Evolutionary conservation across 2,113 vertebrate genomes (phyloP).

Genomic region (Emydura subglobosa): DNA sequence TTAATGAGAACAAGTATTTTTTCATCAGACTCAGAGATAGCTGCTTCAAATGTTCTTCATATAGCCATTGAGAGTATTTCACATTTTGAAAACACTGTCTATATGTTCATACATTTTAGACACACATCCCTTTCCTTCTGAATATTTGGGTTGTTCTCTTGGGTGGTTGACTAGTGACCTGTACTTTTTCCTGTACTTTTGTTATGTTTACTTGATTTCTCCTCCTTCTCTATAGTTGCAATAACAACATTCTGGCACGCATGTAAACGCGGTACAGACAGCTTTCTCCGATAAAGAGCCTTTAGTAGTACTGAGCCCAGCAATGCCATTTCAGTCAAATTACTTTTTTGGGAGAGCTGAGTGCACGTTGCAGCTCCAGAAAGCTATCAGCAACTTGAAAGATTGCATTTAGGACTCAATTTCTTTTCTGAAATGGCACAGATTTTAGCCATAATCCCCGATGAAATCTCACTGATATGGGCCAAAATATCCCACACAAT

Average conservation of each 20-base stretch:
- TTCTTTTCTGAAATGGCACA: neutral
- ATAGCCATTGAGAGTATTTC: neutral
- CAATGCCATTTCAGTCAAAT: neutral
- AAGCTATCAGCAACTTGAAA: neutral
- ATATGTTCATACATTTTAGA: neutral
- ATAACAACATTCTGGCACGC: neutral
- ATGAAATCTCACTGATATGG: neutral
- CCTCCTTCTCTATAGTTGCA: neutral
- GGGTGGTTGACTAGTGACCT: neutral
- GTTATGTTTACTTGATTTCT: conserved; percentile 32
- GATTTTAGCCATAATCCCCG: fast-evolving
- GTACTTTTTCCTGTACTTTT: neutral
- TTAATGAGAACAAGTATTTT: neutral
- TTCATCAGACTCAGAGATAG: neutral
- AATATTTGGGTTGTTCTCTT: neutral
- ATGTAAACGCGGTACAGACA: fast-evolving
- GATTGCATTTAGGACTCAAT: too few species aligned
- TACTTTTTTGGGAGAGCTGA: neutral
- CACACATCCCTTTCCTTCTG: neutral
- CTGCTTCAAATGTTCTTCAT: neutral
- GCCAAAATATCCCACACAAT: neutral
- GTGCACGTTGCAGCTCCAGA: neutral
- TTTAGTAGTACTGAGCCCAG: conserved; percentile 1
- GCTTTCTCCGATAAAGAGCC: neutral
- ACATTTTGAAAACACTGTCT: neutral